A percentile compares a stretch with the other conserved stretches of the same genome.
phyloP scores from a whole-genome alignment of 2,797 vertebrate genomes.

The Darevskia mixta region DNA sequence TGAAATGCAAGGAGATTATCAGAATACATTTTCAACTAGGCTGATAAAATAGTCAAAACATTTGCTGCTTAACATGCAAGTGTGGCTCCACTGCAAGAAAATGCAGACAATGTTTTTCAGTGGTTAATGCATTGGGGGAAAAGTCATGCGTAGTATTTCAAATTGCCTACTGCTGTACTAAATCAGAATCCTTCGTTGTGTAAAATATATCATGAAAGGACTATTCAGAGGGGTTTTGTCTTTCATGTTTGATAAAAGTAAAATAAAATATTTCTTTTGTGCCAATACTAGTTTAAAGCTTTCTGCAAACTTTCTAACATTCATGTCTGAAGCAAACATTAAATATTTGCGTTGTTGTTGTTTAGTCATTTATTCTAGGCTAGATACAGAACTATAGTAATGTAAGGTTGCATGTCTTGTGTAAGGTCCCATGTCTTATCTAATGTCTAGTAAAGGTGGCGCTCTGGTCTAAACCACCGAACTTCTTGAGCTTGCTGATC shows the following conservation, averaged over 20 bases:
- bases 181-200: neutral
- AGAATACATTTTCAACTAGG: neutral
- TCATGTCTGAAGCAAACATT: neutral
- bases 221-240: neutral
- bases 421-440: neutral
- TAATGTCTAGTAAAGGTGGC: too few relatives aligned
- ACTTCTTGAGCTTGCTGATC: too few relatives aligned
- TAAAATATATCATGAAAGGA: neutral
- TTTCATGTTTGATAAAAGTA: neutral
- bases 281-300: neutral
- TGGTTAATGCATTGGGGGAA: neutral
- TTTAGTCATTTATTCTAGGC: too few relatives aligned
- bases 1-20: neutral
- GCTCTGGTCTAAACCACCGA: too few relatives aligned
- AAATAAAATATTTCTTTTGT: neutral
- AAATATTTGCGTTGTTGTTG: neutral
- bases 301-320: neutral
- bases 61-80: neutral
- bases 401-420: too few relatives aligned
- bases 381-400: neutral
- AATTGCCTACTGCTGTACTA: neutral
- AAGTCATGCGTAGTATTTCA: neutral
- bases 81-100: neutral
- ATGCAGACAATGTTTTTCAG: neutral
- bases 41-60: neutral